phyloP scores from a whole-genome alignment of 2,888 invertebrate genomes.

The Macrosoma leucophasiata region DNA sequence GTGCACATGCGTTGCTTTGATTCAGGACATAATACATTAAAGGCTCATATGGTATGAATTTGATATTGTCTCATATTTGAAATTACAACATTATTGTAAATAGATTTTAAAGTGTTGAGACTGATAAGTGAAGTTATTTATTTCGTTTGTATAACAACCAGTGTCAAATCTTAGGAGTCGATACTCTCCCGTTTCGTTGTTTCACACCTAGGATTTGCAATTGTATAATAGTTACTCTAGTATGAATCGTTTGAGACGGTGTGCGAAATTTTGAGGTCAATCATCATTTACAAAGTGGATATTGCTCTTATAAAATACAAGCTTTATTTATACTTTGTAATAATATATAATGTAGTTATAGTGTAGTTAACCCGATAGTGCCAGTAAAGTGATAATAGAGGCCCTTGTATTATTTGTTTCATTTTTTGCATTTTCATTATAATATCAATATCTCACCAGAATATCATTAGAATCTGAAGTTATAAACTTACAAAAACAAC shows the following conservation, averaged over 20 bases:
- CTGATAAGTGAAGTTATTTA: conserved; percentile 73
- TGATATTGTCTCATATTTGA: conserved; percentile 47
- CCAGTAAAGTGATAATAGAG: conserved; percentile 35
- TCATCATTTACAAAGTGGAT: conserved; percentile 5
- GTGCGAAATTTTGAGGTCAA: conserved; percentile 11
- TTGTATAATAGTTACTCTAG: conserved; percentile 28
- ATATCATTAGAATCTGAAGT: no score
- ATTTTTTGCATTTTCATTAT: no score
- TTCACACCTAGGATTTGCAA: conserved; percentile 57
- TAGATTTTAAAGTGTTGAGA: conserved; percentile 71
- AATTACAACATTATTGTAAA: conserved; percentile 65
- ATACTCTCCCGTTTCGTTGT: no score
- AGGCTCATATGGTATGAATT: conserved; percentile 16
- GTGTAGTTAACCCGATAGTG: conserved; percentile 30
- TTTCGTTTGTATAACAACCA: conserved; percentile 68
- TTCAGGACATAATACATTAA: conserved; percentile 7
- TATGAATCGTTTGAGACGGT: conserved; percentile 3
- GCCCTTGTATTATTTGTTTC: conserved; percentile 26
- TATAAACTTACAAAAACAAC: no score
- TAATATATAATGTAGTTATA: conserved; percentile 24
- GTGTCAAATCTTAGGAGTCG: conserved; percentile 66
- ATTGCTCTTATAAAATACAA: conserved; percentile 42
- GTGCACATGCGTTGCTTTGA: no score
- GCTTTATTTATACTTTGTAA: conserved; percentile 32
- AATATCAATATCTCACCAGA: no score